Conservation (phyloP, 1,140 invertebrate genomes). For the honey bee (Apis mellifera) region DNA sequence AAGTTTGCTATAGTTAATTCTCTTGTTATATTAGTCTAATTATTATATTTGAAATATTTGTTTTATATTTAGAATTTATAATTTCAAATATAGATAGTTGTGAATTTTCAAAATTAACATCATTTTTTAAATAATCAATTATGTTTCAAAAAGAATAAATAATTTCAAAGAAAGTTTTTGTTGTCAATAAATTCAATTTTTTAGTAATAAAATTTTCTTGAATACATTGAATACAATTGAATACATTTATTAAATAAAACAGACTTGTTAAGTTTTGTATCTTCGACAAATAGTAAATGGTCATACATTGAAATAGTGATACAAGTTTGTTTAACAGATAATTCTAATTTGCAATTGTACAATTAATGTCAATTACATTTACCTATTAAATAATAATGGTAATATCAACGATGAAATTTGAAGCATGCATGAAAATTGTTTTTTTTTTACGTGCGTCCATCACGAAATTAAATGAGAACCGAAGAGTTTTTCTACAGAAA, state of each 20-base stretch:
- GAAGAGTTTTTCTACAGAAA: conserved; percentile 44
- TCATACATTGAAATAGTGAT: background rate
- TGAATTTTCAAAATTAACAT: too few relatives aligned
- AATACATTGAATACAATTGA: too few relatives aligned
- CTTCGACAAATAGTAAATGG: background rate
- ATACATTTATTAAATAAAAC: background rate
- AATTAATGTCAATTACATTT: background rate
- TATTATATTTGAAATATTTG: too few relatives aligned
- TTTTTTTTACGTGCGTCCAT: conserved; percentile 32
- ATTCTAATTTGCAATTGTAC: background rate
- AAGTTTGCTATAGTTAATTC: too few relatives aligned
- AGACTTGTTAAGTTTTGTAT: conserved; percentile 31
- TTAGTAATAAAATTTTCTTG: background rate
- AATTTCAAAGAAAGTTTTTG: too few relatives aligned
- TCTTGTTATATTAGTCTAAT: too few relatives aligned
- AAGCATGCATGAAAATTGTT: conserved; percentile 34
- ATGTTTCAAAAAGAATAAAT: too few relatives aligned
- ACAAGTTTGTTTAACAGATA: background rate
- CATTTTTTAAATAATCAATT: too few relatives aligned
- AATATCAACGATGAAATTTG: background rate
- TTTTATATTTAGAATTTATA: too few relatives aligned
- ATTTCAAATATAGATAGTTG: too few relatives aligned
- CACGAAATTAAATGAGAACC: conserved; percentile 26
- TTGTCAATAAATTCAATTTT: too few relatives aligned
- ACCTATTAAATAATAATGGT: background rate